Conservation (phyloP, 2,113 vertebrate species). For the Pollimyrus isidori region DNA sequence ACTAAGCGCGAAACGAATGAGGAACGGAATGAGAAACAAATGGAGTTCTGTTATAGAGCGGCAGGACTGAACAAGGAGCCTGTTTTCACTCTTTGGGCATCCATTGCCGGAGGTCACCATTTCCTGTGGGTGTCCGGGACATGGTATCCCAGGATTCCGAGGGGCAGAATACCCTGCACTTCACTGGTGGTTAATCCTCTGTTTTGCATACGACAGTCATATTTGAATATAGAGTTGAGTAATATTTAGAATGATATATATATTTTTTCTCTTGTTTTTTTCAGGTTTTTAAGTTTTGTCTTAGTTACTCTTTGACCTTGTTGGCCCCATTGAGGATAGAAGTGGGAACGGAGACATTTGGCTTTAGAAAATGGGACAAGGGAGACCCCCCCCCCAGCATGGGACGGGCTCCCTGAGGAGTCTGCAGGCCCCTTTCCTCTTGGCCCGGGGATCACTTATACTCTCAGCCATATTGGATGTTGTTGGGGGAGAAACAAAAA, state of each 20-base stretch:
- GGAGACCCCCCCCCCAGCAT: constrained; percentile 18
- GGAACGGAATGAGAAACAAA: constrained; percentile 32
- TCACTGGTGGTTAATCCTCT: constrained; percentile 59
- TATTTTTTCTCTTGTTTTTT: constrained; percentile 25
- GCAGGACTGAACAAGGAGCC: constrained; percentile 34
- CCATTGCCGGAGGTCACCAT: not conserved
- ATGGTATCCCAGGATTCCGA: not conserved
- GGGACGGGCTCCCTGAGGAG: constrained; percentile 18
- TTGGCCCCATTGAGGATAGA: constrained; percentile 56
- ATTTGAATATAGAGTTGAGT: constrained; percentile 73
- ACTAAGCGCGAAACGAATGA: constrained; percentile 26
- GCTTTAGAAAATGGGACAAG: constrained; percentile 61
- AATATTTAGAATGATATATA: constrained; percentile 51
- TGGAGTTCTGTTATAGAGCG: constrained; percentile 8
- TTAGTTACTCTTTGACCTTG: constrained; percentile 41
- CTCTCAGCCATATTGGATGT: constrained; percentile 31
- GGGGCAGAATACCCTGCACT: constrained; percentile 38
- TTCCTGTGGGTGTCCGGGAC: not conserved
- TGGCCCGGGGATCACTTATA: constrained; percentile 35
- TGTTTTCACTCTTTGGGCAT: constrained; percentile 33
- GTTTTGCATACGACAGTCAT: constrained; percentile 69
- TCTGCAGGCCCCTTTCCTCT: constrained; percentile 32
- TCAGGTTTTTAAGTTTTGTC: constrained; percentile 40
- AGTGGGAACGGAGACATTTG: constrained; percentile 68
- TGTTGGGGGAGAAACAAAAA: constrained; percentile 30